Base-by-base conservation (phyloP, 1,140 invertebrate genomes). In the Drosophila sproati region DNA sequence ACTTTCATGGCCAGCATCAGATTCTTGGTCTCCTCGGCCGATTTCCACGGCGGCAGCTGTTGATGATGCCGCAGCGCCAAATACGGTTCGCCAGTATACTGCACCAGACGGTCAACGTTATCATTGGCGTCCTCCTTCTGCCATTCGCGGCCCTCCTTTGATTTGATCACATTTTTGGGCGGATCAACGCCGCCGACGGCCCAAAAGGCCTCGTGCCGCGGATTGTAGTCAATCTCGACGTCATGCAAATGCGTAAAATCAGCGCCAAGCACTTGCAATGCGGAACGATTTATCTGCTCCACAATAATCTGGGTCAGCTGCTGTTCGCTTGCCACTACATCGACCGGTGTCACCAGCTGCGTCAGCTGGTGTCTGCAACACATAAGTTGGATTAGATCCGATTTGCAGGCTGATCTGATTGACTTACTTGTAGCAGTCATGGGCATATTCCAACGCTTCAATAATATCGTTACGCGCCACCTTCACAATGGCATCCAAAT, bases 161-260 rank as follows among this genome's bases (percentile, higher is more conserved):
- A 91, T 60, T 91, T 93, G 4, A 90, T 87, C 3, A 94, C 78
- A 76, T 85, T 82, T 45, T 88, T 68, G n/a, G 94, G 93, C 1
- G 94, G 93, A 76, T 95, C 89, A 73, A 96, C 79, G 4, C 96
- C 95, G 70, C 96, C 96, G 61, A 94, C 94, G 78, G 94, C 94
- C 97, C 97, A 97, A 91, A 96, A 97, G 51, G 96, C 95, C 94
- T 97, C 96, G 77, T 96, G 92, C 41, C 96, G 93, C 5, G 97
- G 95, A 71, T 96, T 94, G 87, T 94, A 93, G 92, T 97, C 96
- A 48, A 95, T 91, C 94, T 96, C 94, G n/a, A 94, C 73, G 51
- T 95, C 94, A 5, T 94, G 82, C 66, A 97, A 93, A 93, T 97
- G 95, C 5, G 93, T 80, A 72, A 93, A 93, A 69, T 94, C 63